A percentile compares a stretch with the other conserved stretches of the same genome.
These are phyloP conservation scores for Aplochiton taeniatus DNA, from an alignment of 2,797 vertebrate genomes.

Conservation along the genomic window DNA sequence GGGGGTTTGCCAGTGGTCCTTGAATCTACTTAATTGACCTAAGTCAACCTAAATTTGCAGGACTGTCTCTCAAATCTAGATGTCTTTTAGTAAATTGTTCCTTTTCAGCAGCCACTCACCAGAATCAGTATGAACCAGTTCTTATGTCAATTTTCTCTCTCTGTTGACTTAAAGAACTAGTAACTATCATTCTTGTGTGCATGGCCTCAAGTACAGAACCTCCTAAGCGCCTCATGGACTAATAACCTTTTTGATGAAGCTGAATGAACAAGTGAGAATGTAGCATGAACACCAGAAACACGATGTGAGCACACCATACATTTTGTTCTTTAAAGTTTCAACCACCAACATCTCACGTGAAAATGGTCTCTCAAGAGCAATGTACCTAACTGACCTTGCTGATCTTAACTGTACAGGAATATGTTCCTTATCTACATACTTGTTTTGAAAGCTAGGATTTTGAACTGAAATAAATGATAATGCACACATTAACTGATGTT, in stretches of 20 bases:
- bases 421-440: slow-evolving; percentile 75
- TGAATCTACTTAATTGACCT: slow-evolving; percentile 41
- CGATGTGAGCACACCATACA: slow-evolving; percentile 50
- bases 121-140: slow-evolving; percentile 45
- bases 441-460: slow-evolving; percentile 90
- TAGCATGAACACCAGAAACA: slow-evolving; percentile 68
- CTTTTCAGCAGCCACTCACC: slow-evolving; percentile 49
- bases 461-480: slow-evolving; percentile 95
- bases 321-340: slow-evolving; percentile 45
- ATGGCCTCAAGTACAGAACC: slow-evolving; percentile 55
- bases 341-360: slow-evolving; percentile 51
- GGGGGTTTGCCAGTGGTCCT: slow-evolving; percentile 45
- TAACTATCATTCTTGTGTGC: slow-evolving; percentile 55
- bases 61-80: slow-evolving; percentile 35
- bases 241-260: slow-evolving; percentile 45
- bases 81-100: slow-evolving; percentile 53
- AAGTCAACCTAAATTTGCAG: slow-evolving; percentile 45
- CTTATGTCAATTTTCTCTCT: slow-evolving; percentile 33
- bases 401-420: slow-evolving; percentile 83
- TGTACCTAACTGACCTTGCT: slow-evolving; percentile 78
- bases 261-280: slow-evolving; percentile 58
- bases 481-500: slow-evolving; percentile 74
- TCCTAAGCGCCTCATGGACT: slow-evolving; percentile 55
- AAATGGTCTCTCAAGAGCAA: slow-evolving; percentile 78
- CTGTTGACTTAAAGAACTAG: slow-evolving; percentile 49